phyloP scores from a whole-genome alignment of 2,888 invertebrate species.

The Troides helena region DNA sequence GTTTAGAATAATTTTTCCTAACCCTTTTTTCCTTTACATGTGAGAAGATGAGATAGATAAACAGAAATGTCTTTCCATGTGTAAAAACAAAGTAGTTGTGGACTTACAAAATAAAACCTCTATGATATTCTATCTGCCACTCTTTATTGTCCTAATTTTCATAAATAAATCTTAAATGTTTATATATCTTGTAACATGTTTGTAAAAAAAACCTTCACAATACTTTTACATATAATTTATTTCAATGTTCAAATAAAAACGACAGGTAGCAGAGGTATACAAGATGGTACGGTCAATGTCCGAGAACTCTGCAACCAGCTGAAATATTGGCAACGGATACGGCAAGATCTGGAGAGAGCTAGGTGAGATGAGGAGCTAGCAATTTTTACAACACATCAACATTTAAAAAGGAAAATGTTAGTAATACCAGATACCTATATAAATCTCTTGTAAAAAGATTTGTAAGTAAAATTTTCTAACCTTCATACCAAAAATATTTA shows the following conservation, averaged over 20 bases:
- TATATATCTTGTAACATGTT: too few relatives aligned
- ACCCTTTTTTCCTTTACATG: too few relatives aligned
- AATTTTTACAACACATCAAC: conserved; percentile 2
- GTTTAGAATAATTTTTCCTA: too few relatives aligned
- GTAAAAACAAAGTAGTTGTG: too few relatives aligned
- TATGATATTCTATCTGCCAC: too few relatives aligned
- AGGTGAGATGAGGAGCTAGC: conserved; percentile 58
- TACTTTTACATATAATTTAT: too few relatives aligned
- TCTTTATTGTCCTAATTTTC: too few relatives aligned
- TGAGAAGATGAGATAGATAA: too few relatives aligned
- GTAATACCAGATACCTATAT: background rate
- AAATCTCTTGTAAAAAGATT: conserved; percentile 2
- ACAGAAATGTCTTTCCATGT: too few relatives aligned
- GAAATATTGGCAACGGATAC: conserved; percentile 95
- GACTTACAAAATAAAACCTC: too few relatives aligned
- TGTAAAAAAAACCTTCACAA: too few relatives aligned
- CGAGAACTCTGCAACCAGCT: conserved; percentile 90
- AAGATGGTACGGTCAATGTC: conserved; percentile 83
- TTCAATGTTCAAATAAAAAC: background rate
- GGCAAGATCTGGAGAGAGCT: conserved; percentile 96
- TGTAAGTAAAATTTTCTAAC: background rate
- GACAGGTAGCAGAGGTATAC: conserved; percentile 77
- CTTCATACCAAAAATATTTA: background rate
- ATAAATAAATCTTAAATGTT: too few relatives aligned
- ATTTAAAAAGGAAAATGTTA: background rate